Conservation (phyloP, 2,797 vertebrate species). For the Mus caroli region DNA sequence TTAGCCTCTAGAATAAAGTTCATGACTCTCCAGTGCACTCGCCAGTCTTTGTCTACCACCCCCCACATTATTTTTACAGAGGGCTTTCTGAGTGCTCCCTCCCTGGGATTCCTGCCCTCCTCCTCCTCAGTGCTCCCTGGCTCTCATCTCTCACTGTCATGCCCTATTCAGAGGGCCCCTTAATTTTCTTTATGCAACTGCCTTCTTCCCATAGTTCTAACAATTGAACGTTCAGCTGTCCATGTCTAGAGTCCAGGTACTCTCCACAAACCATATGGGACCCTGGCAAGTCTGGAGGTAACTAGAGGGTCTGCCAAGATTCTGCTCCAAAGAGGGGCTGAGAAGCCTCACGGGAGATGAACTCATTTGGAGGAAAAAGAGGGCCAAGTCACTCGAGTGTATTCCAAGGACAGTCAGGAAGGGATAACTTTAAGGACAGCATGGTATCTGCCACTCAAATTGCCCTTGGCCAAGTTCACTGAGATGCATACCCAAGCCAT, state of each 20-base stretch:
- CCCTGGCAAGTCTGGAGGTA: neutral
- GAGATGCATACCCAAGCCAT: neutral
- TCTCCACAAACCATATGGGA: constrained; percentile 32
- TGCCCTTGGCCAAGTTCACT: constrained; percentile 61
- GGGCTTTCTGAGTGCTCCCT: neutral
- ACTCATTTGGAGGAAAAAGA: constrained; percentile 63
- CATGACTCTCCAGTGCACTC: neutral
- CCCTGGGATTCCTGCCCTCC: neutral
- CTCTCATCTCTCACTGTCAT: neutral
- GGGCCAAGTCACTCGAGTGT: constrained; percentile 63
- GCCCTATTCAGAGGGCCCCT: neutral
- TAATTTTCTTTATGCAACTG: neutral
- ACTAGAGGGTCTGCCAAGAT: constrained; percentile 46
- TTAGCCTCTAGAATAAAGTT: constrained; percentile 24
- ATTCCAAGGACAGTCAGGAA: constrained; percentile 62
- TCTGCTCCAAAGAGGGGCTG: neutral
- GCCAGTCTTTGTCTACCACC: neutral
- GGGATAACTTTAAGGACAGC: constrained; percentile 37
- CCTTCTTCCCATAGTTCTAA: neutral
- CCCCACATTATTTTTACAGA: neutral
- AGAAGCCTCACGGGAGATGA: constrained; percentile 65
- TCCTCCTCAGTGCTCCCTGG: neutral
- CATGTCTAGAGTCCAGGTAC: constrained; percentile 30
- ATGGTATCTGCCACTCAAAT: constrained; percentile 33
- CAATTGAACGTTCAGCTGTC: neutral